Conservation (phyloP, 2,113 vertebrate genomes). For the Mohoua ochrocephala region DNA sequence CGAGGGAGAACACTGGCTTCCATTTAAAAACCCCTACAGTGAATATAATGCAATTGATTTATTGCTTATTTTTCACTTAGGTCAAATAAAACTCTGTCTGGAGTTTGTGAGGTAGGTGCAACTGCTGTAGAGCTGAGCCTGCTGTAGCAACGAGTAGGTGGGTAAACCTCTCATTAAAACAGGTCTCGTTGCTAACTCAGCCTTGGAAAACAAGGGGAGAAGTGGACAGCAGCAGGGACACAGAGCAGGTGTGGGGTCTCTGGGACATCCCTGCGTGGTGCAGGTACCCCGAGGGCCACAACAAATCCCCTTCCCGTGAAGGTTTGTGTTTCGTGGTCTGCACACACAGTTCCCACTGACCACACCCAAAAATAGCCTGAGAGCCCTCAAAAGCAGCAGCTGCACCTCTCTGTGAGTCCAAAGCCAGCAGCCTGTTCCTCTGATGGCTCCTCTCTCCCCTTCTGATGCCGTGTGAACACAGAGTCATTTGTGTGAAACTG, state of each 20-base stretch:
- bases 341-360: not conserved
- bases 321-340: not conserved
- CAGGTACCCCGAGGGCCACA: not conserved
- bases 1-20: too few relatives aligned
- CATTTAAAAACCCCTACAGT: too few relatives aligned
- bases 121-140: too few relatives aligned
- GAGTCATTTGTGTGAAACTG: not conserved
- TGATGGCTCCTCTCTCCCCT: not conserved
- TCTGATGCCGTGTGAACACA: not conserved
- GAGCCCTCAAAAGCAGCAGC: not conserved
- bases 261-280: not conserved
- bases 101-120: too few relatives aligned
- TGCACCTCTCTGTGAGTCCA: not conserved
- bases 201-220: too few relatives aligned
- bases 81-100: too few relatives aligned
- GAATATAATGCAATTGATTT: too few relatives aligned
- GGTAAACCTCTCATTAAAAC: too few relatives aligned
- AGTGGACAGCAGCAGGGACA: too few relatives aligned
- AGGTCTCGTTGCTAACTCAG: too few relatives aligned
- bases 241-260: not conserved
- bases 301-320: not conserved
- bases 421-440: not conserved
- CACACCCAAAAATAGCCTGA: fast-evolving
- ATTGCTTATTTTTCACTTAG: too few relatives aligned
- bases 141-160: too few relatives aligned